Percentiles rank a stretch among this genome's conserved stretches.
phyloP scores from a whole-genome alignment of 1,140 invertebrate species.

The Sitobion miscanthi region DNA sequence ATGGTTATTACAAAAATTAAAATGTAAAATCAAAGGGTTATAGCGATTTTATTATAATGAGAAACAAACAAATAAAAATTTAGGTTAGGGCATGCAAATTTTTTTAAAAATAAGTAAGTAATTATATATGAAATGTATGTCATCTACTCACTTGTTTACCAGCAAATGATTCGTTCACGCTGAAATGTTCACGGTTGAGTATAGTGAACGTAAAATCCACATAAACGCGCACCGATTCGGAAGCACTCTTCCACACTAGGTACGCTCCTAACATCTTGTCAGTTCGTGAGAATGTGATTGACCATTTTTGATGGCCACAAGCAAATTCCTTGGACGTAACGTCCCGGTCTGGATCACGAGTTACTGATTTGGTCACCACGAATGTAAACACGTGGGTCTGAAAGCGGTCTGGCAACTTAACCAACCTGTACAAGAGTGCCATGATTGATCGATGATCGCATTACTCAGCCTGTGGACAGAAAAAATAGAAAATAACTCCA shows the following conservation, averaged over 20 bases:
- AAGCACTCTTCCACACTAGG: constrained; percentile 78
- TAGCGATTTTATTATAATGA: no score
- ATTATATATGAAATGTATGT: background rate
- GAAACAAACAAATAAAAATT: no score
- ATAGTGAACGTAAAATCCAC: constrained; percentile 86
- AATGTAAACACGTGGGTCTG: constrained; percentile 87
- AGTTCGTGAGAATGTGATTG: constrained; percentile 80
- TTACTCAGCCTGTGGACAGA: constrained; percentile 33
- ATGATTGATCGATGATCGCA: constrained; percentile 64
- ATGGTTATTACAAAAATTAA: no score
- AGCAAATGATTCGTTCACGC: constrained; percentile 81
- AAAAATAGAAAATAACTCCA: background rate
- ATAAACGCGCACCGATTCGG: constrained; percentile 77
- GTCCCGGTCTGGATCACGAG: constrained; percentile 79
- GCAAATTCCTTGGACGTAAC: constrained; percentile 84
- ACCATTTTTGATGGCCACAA: constrained; percentile 86
- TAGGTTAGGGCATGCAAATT: no score
- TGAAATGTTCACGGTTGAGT: constrained; percentile 85
- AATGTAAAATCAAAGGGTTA: no score
- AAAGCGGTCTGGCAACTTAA: constrained; percentile 81
- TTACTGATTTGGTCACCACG: constrained; percentile 80
- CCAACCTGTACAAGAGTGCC: constrained; percentile 85
- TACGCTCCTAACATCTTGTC: constrained; percentile 83
- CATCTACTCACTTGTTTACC: constrained; percentile 70
- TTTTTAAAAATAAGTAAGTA: background rate